Percentiles rank a stretch among this genome's conserved stretches.
Evolutionary conservation across 2,888 invertebrate species (phyloP).

Genomic region (Philonicus albiceps): DNA sequence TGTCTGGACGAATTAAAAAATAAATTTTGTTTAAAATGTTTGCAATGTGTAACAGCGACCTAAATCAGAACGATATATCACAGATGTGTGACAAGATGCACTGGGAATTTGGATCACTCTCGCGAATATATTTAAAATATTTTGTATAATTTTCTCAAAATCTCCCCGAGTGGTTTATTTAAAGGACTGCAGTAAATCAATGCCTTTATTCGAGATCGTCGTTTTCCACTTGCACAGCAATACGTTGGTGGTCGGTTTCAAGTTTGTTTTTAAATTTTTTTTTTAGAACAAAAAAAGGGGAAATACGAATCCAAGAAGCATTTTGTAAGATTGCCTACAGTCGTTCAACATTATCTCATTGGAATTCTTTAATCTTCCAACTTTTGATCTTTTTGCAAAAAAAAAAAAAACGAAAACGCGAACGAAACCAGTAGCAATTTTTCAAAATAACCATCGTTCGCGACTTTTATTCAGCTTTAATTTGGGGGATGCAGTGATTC

Average conservation of each 20-base stretch:
- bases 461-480: background rate
- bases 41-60: background rate
- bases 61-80: background rate
- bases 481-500: background rate
- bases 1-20: background rate
- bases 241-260: constrained; percentile 3
- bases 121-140: background rate
- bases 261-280: constrained; percentile 6
- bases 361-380: background rate
- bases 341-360: background rate
- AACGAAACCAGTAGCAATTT: background rate
- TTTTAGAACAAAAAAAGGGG: background rate
- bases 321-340: background rate
- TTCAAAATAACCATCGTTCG: background rate
- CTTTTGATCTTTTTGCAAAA: background rate
- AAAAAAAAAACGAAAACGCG: background rate
- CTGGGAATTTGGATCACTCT: background rate
- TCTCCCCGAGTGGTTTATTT: constrained; percentile 17
- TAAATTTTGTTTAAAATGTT: background rate
- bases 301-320: background rate
- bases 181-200: constrained; percentile 32
- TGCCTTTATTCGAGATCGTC: background rate
- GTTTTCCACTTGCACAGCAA: background rate
- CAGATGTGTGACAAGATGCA: background rate
- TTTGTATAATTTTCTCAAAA: background rate